Base-by-base conservation (phyloP, 2,797 vertebrate species). In the Chiloscyllium punctatum region DNA sequence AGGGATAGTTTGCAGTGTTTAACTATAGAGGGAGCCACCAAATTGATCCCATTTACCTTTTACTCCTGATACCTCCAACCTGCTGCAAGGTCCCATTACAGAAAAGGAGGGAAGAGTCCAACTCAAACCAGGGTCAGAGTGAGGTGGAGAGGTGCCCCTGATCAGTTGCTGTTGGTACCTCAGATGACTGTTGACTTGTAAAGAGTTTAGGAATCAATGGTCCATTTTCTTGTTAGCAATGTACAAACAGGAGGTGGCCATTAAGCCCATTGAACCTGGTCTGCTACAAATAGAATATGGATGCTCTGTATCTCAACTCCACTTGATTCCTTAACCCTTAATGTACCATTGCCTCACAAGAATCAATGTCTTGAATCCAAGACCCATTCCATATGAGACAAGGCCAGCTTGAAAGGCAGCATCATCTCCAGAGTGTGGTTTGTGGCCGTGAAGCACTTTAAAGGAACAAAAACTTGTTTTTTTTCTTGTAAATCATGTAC, bases 381-480 rank as follows among this genome's bases (percentile, higher is more conserved):
- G n/a, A n/a, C 21, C 42, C 18, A 27, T n/a, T 23, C 62, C 90
- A 69, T 21, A 25, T 3, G n/a, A 69, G 21, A 92, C 62, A 11
- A 42, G 90, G 33, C 62, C n/a, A 69, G 18, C 23, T 69, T 92
- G 90, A 92, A 79, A 92, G 57, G 90, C 57, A 66, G 23, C 62
- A 90, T 92, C 62, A 68, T 92, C 90, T 37, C 62, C 96, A 95
- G 57, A 69, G 69, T 25, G 95, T 62, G 69, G 96, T 94, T n/a
- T 96, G 86, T 94, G 91, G 88, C 77, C 95, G 72, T 95, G 86
- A 62, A 96, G 96, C 96, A 96, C 96, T 96, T 96, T 96, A 96
- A 96, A 96, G 94, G 62, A 69, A 82, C 37, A 18, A 62, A 48
- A 91, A 57, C 25, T 11, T 33, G 66, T 23, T 91, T n/a, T 68